Evolutionary conservation across 2,797 vertebrate genomes (phyloP).

Genomic region (Sebastes iracundus): DNA sequence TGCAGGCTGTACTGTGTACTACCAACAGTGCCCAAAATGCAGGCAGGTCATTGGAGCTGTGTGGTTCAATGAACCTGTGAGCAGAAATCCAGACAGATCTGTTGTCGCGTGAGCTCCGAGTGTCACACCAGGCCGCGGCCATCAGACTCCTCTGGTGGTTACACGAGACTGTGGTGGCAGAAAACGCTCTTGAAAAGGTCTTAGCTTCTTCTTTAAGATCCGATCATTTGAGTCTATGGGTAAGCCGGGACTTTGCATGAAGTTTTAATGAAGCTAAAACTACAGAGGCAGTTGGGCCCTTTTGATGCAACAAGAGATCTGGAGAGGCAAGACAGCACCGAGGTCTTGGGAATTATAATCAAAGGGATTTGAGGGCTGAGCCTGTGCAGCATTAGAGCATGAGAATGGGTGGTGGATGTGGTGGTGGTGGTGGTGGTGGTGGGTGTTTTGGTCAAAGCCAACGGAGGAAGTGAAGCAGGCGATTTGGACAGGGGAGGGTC

Average conservation of each 20-base stretch:
- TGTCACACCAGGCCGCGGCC: neutral
- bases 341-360: conserved; percentile 31
- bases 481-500: conserved; percentile 30
- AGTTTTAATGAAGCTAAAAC: conserved; percentile 49
- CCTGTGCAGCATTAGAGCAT: neutral
- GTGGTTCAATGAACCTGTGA: neutral
- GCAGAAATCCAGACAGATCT: neutral
- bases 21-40: neutral
- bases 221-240: neutral
- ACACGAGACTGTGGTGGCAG: neutral
- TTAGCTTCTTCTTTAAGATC: conserved; percentile 17
- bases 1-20: neutral
- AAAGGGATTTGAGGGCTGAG: conserved; percentile 39
- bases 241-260: conserved; percentile 12
- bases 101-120: neutral
- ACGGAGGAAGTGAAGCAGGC: conserved; percentile 19
- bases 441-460: conserved; percentile 26
- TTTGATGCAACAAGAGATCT: conserved; percentile 57
- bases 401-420: neutral
- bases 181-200: neutral
- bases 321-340: conserved; percentile 19
- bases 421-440: neutral
- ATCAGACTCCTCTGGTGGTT: neutral
- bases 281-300: conserved; percentile 28
- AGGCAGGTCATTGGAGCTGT: neutral